These are phyloP conservation scores for Dynastes grantii DNA, from an alignment of 2,888 invertebrate genomes.

Conservation along the genomic window DNA sequence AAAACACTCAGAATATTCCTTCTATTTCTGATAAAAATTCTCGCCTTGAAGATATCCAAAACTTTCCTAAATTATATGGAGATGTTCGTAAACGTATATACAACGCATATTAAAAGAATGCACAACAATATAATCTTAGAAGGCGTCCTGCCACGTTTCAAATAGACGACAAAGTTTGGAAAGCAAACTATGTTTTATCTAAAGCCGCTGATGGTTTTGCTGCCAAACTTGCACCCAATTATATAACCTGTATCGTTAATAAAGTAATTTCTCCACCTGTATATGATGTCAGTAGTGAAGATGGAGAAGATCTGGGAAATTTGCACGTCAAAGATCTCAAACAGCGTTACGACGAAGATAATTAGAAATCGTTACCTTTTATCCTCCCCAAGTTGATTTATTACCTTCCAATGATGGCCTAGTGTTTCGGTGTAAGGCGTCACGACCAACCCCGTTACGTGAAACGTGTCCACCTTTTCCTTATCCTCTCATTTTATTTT, in stretches of 20 bases:
- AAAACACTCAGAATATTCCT: not conserved
- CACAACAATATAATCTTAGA: slow-evolving; percentile 53
- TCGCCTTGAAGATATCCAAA: not conserved
- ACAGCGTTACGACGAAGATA: not conserved
- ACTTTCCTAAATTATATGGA: slow-evolving; percentile 25
- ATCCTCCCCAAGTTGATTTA: not conserved
- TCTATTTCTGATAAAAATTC: not conserved
- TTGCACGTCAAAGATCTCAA: slow-evolving; percentile 54
- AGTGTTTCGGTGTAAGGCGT: not conserved
- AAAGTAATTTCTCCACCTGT: slow-evolving; percentile 54
- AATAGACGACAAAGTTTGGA: slow-evolving; percentile 56
- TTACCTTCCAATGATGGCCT: not conserved
- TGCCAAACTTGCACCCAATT: slow-evolving; percentile 56
- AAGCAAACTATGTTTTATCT: slow-evolving; percentile 53
- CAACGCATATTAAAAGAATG: slow-evolving; percentile 6
- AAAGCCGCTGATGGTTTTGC: slow-evolving; percentile 52
- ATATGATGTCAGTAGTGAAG: slow-evolving; percentile 52
- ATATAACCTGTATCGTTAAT: slow-evolving; percentile 54
- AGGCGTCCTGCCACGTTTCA: slow-evolving; percentile 53
- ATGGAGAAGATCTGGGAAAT: slow-evolving; percentile 53
- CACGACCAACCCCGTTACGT: not conserved
- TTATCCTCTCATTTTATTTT: too few relatives aligned
- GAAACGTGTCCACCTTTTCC: not conserved
- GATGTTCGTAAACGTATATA: slow-evolving; percentile 9
- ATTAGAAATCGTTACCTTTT: not conserved